Base-by-base conservation (phyloP, 2,888 invertebrate species). In the Lathronympha strigana region DNA sequence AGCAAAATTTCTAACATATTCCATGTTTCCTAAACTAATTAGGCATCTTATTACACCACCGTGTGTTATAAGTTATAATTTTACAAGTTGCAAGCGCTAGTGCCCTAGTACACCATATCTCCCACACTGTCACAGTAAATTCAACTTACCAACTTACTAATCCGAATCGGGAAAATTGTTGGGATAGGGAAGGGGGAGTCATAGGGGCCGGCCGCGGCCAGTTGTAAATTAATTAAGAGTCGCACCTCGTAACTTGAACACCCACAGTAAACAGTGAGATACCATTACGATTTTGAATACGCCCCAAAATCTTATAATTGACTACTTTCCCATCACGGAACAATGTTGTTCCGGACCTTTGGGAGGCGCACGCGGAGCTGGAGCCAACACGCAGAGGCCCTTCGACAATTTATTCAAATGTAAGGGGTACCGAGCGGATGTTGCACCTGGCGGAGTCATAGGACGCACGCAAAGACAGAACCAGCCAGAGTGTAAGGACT, bases 141-240 rank as follows among this genome's bases (percentile, higher is more conserved):
- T 61, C 61, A 54, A 66, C 47, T 66, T 66, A 66, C 31, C 40
- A 66, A 66, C 15, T 66, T 61, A 40, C 68, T 63, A 67, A 67
- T 70, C 60, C 51, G 67, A 67, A 67, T 69, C 33, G 67, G 61
- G 67, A 66, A 72, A 72, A 73, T 71, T 71, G 74, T 68, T 70
- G 58, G 57, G 74, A 67, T 70, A 55, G 57, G 15, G 67, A 72
- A 28, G 13, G 36, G 40, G 13, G 73, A 75, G 71, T 78, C 74
- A 68, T 72, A 68, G 69, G 71, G 73, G 70, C 72, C 19, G 43
- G 17, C 9, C 71, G 71, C 68, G 68, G 66, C 33, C 45, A 60
- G 78, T 75, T 79, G 78, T 83, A 82, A 83, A 84, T 84, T 83
- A 83, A 85, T 86, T 82, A 81, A 75, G 73, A 77, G 76, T 80